Evolutionary conservation across 2,888 invertebrate species (phyloP), one percentile per base, ranked within the genome.

Genomic region (Hemaris fuciformis): DNA sequence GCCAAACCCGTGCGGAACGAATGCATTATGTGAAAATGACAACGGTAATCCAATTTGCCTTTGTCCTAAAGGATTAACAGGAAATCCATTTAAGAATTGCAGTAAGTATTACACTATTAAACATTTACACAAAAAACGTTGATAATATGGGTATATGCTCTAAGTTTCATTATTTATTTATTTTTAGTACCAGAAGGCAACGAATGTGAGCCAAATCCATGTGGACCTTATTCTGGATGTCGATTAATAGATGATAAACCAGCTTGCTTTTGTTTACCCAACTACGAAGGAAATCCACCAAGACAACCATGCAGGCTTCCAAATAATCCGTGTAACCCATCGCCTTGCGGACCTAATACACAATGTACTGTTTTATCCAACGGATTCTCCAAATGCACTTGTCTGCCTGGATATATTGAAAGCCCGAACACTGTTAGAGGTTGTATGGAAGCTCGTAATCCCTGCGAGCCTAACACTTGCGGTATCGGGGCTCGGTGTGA

Each of bases 11-110:
- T 98, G 97, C 75, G 98, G 98, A n/a, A 87, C 93, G 1, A 96
- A 96, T 76, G 97, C 98, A 1, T 87, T 96, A 67, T 98, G 98
- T 80, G 97, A 97, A 89, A 94, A 95, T 58, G 97, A 97, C 74
- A 95, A 96, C 74, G 97, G 97, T 59, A 96, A 95, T 83, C 97
- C 98, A 1, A 96, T 98, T 70, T 98, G 98, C 79, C 97, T 94
- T 89, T 98, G 98, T 79, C 97, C 97, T 0, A 97, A 96, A 84
- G 97, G 97, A 66, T 91, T 97, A 67, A 98, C 97, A 3, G 98
- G 98, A 84, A 97, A 98, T 93, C 98, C 98, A 46, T 97, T 97
- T 83, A 95, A 95, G 80, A 96, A 95, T 88, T 98, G 97, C 94
- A 97, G 97, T 97, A 94, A 94, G 97, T 96, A n/a, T n/a, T n/a